These are phyloP conservation scores for Trigoniulus corallinus DNA, from an alignment of 1,140 invertebrate genomes.

Conservation along the genomic window DNA sequence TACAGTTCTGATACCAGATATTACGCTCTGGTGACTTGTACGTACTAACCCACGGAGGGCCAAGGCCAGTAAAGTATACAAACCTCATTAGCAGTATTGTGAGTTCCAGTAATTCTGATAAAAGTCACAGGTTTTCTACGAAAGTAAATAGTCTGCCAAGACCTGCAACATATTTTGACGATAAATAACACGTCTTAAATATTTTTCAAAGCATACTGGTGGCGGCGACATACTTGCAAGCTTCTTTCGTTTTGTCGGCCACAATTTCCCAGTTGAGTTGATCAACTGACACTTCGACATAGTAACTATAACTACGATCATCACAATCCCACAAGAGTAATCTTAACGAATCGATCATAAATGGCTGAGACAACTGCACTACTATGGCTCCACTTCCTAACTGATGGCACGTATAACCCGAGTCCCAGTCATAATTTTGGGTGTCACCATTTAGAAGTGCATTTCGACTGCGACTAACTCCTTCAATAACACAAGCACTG, in stretches of 20 bases:
- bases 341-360: conserved; percentile 57
- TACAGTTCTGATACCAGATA: neutral
- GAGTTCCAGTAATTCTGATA: conserved; percentile 83
- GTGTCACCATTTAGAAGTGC: conserved; percentile 91
- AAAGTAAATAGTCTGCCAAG: conserved; percentile 85
- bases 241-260: conserved; percentile 51
- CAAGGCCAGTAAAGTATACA: no score
- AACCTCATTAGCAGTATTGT: conserved; percentile 94
- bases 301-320: conserved; percentile 87
- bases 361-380: conserved; percentile 91
- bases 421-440: conserved; percentile 94
- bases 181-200: neutral
- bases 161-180: conserved; percentile 27
- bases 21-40: no score
- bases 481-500: conserved; percentile 86
- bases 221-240: conserved; percentile 32
- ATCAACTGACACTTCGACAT: conserved; percentile 89
- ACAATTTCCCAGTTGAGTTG: conserved; percentile 75
- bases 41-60: no score
- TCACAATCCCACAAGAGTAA: conserved; percentile 96
- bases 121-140: conserved; percentile 69
- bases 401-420: conserved; percentile 96
- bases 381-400: conserved; percentile 85
- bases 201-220: neutral
- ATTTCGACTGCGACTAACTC: conserved; percentile 77